Percentiles rank a stretch among this genome's conserved stretches.
Conservation (phyloP, 2,797 vertebrate species). For the Melanotaenia pygmaea region DNA sequence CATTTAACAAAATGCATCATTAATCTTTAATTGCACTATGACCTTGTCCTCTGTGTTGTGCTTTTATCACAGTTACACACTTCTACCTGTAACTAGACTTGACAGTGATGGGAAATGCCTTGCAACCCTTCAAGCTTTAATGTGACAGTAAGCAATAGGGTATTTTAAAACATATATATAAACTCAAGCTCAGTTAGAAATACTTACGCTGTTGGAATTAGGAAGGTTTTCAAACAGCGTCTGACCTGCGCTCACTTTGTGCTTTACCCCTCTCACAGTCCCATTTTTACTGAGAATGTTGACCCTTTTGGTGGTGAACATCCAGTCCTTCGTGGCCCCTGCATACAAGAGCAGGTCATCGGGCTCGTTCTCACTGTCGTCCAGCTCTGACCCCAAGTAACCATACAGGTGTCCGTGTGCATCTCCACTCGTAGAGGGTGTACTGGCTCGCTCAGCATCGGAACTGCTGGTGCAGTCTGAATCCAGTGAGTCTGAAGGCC, state of each 20-base stretch:
- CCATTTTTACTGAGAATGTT: slow-evolving; percentile 99
- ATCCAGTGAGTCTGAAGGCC: slow-evolving; percentile 88
- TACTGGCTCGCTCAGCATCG: slow-evolving; percentile 87
- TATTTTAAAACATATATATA: neutral
- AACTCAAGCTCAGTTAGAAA: neutral
- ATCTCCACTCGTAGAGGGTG: slow-evolving; percentile 85
- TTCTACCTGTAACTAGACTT: slow-evolving; percentile 63
- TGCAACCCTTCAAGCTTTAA: neutral
- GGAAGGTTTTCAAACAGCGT: slow-evolving; percentile 93
- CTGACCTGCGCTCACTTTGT: slow-evolving; percentile 98
- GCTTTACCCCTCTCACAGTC: slow-evolving; percentile 95
- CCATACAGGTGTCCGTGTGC: slow-evolving; percentile 82
- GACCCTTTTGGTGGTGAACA: slow-evolving; percentile 90
- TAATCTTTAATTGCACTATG: slow-evolving; percentile 83
- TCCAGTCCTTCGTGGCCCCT: slow-evolving; percentile 87
- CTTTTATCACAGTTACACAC: slow-evolving; percentile 47
- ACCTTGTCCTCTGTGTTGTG: slow-evolving; percentile 74
- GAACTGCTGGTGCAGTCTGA: slow-evolving; percentile 93
- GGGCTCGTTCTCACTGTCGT: slow-evolving; percentile 87
- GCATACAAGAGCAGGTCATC: slow-evolving; percentile 90
- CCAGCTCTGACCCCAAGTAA: slow-evolving; percentile 84
- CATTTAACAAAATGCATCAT: slow-evolving; percentile 83
- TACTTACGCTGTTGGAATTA: slow-evolving; percentile 88
- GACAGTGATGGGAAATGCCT: slow-evolving; percentile 3
- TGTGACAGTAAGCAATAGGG: neutral